Percentiles rank a stretch among this genome's conserved stretches.
Conservation (phyloP, 37 sponge, comb jelly and placozoan genomes). For the Ephydatia muelleri region DNA sequence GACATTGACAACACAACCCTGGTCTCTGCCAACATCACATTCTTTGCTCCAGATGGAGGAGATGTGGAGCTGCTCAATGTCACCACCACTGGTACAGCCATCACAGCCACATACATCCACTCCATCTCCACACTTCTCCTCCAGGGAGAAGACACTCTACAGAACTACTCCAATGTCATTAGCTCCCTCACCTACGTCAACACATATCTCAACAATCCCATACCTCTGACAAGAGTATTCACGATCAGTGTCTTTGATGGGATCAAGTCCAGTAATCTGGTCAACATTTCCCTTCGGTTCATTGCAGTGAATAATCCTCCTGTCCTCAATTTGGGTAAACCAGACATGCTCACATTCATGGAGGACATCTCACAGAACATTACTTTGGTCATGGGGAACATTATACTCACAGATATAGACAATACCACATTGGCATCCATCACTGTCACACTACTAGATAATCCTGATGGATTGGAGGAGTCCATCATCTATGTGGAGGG, state of each 20-base stretch:
- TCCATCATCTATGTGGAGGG: background rate
- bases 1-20: slow-evolving; percentile 61
- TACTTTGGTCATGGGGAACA: slow-evolving; percentile 11
- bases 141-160: slow-evolving; percentile 42
- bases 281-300: slow-evolving; percentile 28
- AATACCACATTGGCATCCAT: slow-evolving; percentile 22
- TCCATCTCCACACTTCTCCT: slow-evolving; percentile 29
- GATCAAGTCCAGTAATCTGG: slow-evolving; percentile 2
- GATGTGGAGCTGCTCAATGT: slow-evolving; percentile 34
- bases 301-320: slow-evolving; percentile 68
- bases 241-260: slow-evolving; percentile 57
- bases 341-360: slow-evolving; percentile 17
- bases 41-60: slow-evolving; percentile 43
- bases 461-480: slow-evolving; percentile 41
- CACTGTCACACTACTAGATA: slow-evolving; percentile 14
- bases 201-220: slow-evolving; percentile 12
- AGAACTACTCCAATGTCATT: slow-evolving; percentile 38
- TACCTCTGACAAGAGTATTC: slow-evolving; percentile 41
- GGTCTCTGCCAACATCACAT: slow-evolving; percentile 26
- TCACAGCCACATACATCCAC: background rate
- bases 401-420: slow-evolving; percentile 48
- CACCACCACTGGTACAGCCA: slow-evolving; percentile 15
- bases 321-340: slow-evolving; percentile 42
- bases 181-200: slow-evolving; percentile 48
- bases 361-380: slow-evolving; percentile 36